Evolutionary conservation across 2,797 vertebrate genomes (phyloP), one percentile per base, ranked within the genome.

Genomic region (Rhinichthys osculus): DNA sequence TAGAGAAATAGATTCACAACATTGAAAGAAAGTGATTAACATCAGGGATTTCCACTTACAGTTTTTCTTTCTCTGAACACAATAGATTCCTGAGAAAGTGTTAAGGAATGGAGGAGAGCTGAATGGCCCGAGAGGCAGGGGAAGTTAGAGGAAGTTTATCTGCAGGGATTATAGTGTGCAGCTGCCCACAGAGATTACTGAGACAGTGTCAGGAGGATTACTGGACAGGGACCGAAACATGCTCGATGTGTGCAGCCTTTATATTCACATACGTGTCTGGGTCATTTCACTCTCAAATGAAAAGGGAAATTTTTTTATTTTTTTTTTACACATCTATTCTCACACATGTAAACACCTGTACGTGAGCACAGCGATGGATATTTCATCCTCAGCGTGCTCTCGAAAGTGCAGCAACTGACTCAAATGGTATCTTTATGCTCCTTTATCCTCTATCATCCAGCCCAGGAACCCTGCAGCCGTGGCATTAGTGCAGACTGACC

Each of bases 91-190:
- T 30, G 71, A 78, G 66, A 67, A 69, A 71, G 57, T 59, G 40
- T 35, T 21, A 62, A 69, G 50, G 76, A 88, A 62, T 38, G 42
- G 81, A 33, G 17, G 74, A 76, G 14, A 42, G 72, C 30, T 35
- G 30, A 64, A 77, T 82, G 54, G 64, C 3, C 40, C 2, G 44
- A 82, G 57, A 40, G 19, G 70, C 23, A 66, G 30, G 54, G 54
- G 85, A 90, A 86, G 86, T 88, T 81, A 66, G 72, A 67, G 87
- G 78, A 89, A 87, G 85, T 88, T 84, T 87, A 87, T 89, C 79
- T 87, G 82, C 42, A 21, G 83, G 86, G 88, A 89, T 90, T 89
- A 87, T 81, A 62, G 85, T 67, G 54, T 87, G 82, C 77, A 83
- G 77, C 87, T 87, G 87, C 82, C 78, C 73, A 38, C 50, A 84